phyloP scores from a whole-genome alignment of 2,888 invertebrate species.

The Drosophila robusta region DNA sequence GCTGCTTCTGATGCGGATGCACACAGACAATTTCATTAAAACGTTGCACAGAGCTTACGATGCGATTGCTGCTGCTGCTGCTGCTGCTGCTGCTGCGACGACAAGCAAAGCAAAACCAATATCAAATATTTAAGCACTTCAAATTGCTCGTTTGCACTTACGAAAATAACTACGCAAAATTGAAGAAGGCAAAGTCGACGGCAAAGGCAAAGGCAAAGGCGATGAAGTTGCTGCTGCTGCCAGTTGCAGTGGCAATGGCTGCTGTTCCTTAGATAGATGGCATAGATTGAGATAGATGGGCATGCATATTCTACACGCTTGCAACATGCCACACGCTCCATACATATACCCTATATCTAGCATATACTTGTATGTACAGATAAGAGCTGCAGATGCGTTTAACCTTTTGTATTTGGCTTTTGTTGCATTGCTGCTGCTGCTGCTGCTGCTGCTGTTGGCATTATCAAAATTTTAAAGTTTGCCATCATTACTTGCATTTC shows the following conservation, averaged over 20 bases:
- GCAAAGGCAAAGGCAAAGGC: conserved; percentile 12
- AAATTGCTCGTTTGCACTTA: conserved; percentile 80
- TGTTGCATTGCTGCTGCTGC: conserved; percentile 14
- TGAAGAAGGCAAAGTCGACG: conserved; percentile 46
- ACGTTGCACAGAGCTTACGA: conserved; percentile 52
- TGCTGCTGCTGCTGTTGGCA: conserved; percentile 51
- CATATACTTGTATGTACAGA: conserved; percentile 14
- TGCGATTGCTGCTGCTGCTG: conserved; percentile 17
- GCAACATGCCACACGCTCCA: conserved; percentile 2
- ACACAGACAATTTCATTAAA: conserved; percentile 72
- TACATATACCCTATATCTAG: conserved; percentile 12
- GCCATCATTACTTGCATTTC: conserved; percentile 62
- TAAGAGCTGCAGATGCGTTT: conserved; percentile 24
- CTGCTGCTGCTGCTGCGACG: conserved; percentile 7
- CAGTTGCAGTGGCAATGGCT: conserved; percentile 28
- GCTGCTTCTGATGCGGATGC: conserved; percentile 44
- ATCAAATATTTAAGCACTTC: conserved; percentile 79
- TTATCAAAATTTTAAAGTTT: conserved; percentile 77
- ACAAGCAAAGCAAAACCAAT: conserved; percentile 68
- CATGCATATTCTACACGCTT: conserved; percentile 4
- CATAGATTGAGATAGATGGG: conserved; percentile 34
- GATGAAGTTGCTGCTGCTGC: conserved; percentile 27
- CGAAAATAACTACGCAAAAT: conserved; percentile 77
- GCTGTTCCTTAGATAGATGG: conserved; percentile 40
- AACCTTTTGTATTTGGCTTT: conserved; percentile 32